A percentile compares a stretch with the other conserved stretches of the same genome.
These are phyloP conservation scores for Deilephila porcellus DNA, from an alignment of 2,888 invertebrate genomes.

Conservation along the genomic window DNA sequence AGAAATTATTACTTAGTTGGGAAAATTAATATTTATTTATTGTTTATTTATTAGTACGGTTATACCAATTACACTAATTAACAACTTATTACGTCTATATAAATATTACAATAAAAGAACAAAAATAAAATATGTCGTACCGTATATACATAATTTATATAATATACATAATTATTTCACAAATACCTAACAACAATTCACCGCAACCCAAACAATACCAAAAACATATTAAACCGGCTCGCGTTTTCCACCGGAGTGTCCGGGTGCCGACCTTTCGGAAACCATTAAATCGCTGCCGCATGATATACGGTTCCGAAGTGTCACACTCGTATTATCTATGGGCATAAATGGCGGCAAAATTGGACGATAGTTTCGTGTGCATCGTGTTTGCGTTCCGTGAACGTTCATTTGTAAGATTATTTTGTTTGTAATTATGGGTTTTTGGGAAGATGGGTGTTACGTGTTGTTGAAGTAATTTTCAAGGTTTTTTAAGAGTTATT, in stretches of 20 bases:
- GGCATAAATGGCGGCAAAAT: slow-evolving; percentile 28
- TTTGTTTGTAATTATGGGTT: slow-evolving; percentile 23
- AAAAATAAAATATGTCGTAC: no score
- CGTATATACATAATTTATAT: no score
- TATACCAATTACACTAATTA: no score
- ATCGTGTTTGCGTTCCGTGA: slow-evolving; percentile 7
- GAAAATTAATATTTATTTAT: no score
- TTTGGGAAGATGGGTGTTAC: not conserved
- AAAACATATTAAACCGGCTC: slow-evolving; percentile 21
- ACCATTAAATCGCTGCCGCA: slow-evolving; percentile 57
- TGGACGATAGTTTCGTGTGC: slow-evolving; percentile 22
- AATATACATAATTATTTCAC: not conserved
- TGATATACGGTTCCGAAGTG: slow-evolving; percentile 60
- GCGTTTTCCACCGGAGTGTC: slow-evolving; percentile 28
- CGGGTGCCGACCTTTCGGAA: slow-evolving; percentile 40
- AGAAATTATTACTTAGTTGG: not conserved
- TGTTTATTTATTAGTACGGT: no score
- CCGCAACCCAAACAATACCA: not conserved
- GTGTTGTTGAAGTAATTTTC: not conserved
- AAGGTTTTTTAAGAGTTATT: not conserved
- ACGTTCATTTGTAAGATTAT: slow-evolving; percentile 21
- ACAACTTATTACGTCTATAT: no score
- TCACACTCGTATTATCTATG: slow-evolving; percentile 62
- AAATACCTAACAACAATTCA: not conserved
- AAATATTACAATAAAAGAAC: no score